Evolutionary conservation across 2,797 vertebrate species (phyloP), one percentile per base, ranked within the genome.

Genomic region (Decapterus maruadsi): DNA sequence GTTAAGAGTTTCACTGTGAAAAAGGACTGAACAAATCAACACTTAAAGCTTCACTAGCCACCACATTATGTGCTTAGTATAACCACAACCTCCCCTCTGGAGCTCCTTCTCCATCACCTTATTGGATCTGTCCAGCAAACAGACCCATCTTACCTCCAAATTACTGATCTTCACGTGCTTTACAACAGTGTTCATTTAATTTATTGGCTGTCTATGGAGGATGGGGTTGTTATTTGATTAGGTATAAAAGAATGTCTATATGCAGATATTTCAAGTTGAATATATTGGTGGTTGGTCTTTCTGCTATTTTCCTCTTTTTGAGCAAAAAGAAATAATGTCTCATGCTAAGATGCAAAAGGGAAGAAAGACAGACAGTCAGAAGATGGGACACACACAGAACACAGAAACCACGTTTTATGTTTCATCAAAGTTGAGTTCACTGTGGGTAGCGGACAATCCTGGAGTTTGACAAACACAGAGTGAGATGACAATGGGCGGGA

Each of bases 11-110:
- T 83, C 50, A 68, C 46, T 63, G 62, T 78, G 81, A 67, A 82
- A 89, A 85, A 79, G 45, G 46, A 84, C 65, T 58, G 70, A 81
- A 87, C 77, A 89, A 94, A 93, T 93, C 87, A 84, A 86, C 56
- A 76, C 58, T 87, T 87, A 92, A 88, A 90, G 89, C 87, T 91
- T 87, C 46, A 86, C 93, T 88, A 77, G 84, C 36, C 71, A 72
- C 22, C 74, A 87, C 68, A 89, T 86, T 87, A 84, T 77, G 75
- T 86, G 88, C 90, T 90, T 86, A 87, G 87, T 67, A 76, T 84
- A 86, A 84, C 72, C 78, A 61, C 79, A 87, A 68, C 67, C 59
- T 75, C 85, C 77, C 84, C 61, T 4, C 61, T 4, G 45, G 80
- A 82, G 79, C 73, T 72, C 78, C 64, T 65, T 82, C 85, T 85